phyloP scores from a whole-genome alignment of 2,113 vertebrate genomes.

The Carlito syrichta region DNA sequence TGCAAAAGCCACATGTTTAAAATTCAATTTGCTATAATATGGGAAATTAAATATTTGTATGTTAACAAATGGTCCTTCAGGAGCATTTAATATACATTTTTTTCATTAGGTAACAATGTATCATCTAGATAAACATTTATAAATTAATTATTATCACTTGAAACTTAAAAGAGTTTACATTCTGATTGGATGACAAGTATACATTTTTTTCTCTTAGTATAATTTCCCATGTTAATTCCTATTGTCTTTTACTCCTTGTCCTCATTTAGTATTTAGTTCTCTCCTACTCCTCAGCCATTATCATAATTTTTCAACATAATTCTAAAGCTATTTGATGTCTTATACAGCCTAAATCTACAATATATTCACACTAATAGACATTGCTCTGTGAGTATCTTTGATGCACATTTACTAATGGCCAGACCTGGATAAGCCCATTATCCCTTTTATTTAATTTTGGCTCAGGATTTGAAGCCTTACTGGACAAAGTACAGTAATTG shows the following conservation, averaged over 20 bases:
- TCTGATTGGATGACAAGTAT: not conserved
- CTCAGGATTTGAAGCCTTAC: not conserved
- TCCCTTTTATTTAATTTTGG: conserved; percentile 45
- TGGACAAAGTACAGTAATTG: not conserved
- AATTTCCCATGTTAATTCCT: not conserved
- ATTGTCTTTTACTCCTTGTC: not conserved
- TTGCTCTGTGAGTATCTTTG: not conserved
- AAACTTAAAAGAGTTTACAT: not conserved
- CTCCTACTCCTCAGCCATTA: not conserved
- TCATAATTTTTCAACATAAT: not conserved
- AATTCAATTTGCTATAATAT: not conserved
- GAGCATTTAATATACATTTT: not conserved
- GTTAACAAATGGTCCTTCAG: not conserved
- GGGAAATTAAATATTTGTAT: not conserved
- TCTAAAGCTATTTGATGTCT: not conserved
- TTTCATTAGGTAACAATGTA: not conserved
- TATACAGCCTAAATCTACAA: not conserved
- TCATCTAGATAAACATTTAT: not conserved
- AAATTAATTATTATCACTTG: not conserved
- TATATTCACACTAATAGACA: not conserved
- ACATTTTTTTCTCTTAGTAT: not conserved
- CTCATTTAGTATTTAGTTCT: not conserved
- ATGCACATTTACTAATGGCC: not conserved
- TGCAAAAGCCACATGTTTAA: not conserved
- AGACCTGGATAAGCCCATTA: not conserved